Percentiles rank a stretch among this genome's conserved stretches.
These are phyloP conservation scores for Coenonympha glycerion DNA, from an alignment of 2,888 invertebrate genomes.

Conservation along the genomic window DNA sequence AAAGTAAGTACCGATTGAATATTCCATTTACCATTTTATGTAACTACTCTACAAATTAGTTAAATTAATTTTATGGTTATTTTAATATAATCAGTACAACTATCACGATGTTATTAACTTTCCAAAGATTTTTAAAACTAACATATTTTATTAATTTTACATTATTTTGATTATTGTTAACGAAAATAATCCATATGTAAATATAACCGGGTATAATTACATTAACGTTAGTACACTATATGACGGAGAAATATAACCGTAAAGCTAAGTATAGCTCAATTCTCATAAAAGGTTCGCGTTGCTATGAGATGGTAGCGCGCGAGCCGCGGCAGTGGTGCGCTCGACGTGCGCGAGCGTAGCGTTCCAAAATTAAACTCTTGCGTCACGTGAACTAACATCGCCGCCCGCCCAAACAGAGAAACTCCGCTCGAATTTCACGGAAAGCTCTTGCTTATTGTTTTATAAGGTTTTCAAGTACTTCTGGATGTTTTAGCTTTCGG, in stretches of 20 bases:
- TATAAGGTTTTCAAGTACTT: background rate
- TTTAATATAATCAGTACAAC: too few species aligned
- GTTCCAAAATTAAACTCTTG: slow-evolving; percentile 65
- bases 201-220: background rate
- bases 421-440: slow-evolving; percentile 71
- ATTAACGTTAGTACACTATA: background rate
- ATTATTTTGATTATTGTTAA: background rate
- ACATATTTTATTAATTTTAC: too few species aligned
- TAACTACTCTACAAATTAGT: background rate
- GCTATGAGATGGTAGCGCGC: slow-evolving; percentile 48
- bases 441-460: slow-evolving; percentile 33
- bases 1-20: slow-evolving; percentile 82
- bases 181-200: background rate
- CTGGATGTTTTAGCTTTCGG: too few species aligned
- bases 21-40: background rate
- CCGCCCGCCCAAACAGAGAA: slow-evolving; percentile 75
- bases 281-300: slow-evolving; percentile 70
- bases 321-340: slow-evolving; percentile 53
- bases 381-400: slow-evolving; percentile 65
- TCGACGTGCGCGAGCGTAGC: slow-evolving; percentile 60
- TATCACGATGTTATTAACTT: too few species aligned
- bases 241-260: slow-evolving; percentile 31
- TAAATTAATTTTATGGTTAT: background rate
- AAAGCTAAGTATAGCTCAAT: slow-evolving; percentile 65
- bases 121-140: too few species aligned